Base-by-base conservation (phyloP, 2,888 invertebrate species). In the Microchrysa polita region DNA sequence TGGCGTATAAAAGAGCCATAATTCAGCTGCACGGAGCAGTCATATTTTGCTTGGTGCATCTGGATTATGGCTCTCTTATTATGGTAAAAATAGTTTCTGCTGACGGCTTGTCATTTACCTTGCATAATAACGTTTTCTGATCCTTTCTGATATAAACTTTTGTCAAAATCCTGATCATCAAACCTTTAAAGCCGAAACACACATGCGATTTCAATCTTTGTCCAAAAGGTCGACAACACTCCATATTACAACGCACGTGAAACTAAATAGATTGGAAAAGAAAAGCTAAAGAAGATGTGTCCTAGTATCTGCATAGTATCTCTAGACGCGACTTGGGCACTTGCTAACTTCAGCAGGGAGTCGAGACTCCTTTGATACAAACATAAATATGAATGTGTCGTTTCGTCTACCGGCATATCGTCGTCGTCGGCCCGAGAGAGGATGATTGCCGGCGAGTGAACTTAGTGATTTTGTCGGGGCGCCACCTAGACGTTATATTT, bases 401-500 rank as follows among this genome's bases (percentile, higher is more conserved):
- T 48, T 34, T 7, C 27, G 72, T 67, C 72, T 67, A 59, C 72
- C 22, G 23, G n/a, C n/a, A n/a, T n/a, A n/a, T n/a, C n/a, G n/a
- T n/a, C n/a, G n/a, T n/a, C n/a, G n/a, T n/a, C n/a, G n/a, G n/a
- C n/a, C n/a, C n/a, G n/a, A n/a, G 52, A 63, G 16, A 48, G 48
- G 4, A 12, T 16, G 67, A 52, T n/a, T 18, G 57, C 23, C 23
- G 27, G 52, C 48, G 27, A 67, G 23, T 23, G 48, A 65, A 60
- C 57, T 16, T 27, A 60, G 40, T 69, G 71, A 18, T 71, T 74
- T 42, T 61, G 71, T 73, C 63, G 67, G 77, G 91, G 91, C 91
- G 91, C 91, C 91, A 89, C 88, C 87, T 90, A 90, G 91, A 90
- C 91, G 91, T 90, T 90, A 88, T 88, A 86, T 87, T 86, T 88